Evolutionary conservation across 2,797 vertebrate genomes (phyloP).

Genomic region (Mionectes olivaceus): DNA sequence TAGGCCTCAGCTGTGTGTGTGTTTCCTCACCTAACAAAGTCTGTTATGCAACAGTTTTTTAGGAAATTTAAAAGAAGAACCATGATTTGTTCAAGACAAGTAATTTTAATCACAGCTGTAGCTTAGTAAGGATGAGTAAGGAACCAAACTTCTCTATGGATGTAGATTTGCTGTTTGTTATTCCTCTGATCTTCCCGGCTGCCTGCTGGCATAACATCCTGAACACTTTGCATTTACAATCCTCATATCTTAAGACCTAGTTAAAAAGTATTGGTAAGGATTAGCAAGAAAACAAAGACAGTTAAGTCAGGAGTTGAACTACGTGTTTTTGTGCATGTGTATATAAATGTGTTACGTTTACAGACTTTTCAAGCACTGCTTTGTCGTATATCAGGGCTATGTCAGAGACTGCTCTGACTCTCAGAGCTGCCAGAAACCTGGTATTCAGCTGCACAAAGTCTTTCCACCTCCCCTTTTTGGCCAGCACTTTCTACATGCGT

Average conservation of each 20-base stretch:
- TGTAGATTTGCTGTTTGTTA: neutral
- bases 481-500: neutral
- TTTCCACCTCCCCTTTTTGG: neutral
- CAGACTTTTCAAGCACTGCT: neutral
- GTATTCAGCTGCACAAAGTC: neutral
- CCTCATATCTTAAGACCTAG: neutral
- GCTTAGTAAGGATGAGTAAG: neutral
- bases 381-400: neutral
- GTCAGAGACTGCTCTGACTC: neutral
- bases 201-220: neutral
- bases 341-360: neutral
- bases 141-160: neutral
- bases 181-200: conserved; percentile 8
- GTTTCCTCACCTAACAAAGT: neutral
- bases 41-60: neutral
- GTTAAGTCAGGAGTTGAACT: neutral
- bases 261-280: neutral
- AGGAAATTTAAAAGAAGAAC: conserved; percentile 11
- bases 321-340: neutral
- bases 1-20: neutral
- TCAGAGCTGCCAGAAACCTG: neutral
- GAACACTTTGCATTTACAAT: neutral
- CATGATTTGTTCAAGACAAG: neutral
- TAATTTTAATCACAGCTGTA: conserved; percentile 13
- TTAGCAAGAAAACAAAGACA: conserved; percentile 25